These are phyloP conservation scores for Apodemus speciosus DNA, from an alignment of 2,113 vertebrate species.

Conservation along the genomic window DNA sequence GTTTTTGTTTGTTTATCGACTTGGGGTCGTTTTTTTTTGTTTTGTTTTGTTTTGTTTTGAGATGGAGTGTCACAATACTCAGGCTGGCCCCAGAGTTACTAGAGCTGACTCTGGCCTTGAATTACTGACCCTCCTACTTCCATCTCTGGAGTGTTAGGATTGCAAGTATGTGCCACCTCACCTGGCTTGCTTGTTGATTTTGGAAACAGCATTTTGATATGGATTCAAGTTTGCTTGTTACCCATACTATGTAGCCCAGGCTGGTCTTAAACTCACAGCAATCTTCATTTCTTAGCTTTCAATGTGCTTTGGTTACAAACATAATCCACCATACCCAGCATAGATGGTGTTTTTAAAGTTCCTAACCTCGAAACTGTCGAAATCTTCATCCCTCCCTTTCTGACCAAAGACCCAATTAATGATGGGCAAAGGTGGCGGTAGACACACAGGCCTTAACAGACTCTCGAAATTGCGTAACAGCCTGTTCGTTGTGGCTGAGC, in stretches of 20 bases:
- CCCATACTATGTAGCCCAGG: background rate
- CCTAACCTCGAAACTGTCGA: slow-evolving; percentile 46
- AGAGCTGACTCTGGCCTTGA: background rate
- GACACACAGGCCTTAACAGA: background rate
- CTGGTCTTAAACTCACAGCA: background rate
- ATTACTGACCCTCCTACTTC: background rate
- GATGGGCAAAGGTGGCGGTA: background rate
- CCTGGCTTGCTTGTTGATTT: background rate
- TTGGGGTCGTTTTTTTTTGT: background rate
- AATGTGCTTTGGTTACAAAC: background rate
- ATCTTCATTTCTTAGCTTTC: background rate
- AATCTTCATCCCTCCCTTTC: background rate
- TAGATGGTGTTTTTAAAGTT: slow-evolving; percentile 45
- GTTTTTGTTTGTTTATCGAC: background rate
- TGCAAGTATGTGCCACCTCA: background rate
- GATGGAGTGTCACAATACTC: too few species aligned
- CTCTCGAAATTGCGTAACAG: background rate
- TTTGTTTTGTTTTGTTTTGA: background rate
- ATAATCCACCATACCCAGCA: background rate
- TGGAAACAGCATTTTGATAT: background rate
- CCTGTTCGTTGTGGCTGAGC: background rate
- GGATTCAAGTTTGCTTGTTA: too few species aligned
- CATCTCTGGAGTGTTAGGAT: background rate
- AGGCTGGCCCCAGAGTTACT: background rate
- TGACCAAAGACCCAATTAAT: background rate